phyloP scores from a whole-genome alignment of 2,888 invertebrate species.

The Bugulina stolonifera region DNA sequence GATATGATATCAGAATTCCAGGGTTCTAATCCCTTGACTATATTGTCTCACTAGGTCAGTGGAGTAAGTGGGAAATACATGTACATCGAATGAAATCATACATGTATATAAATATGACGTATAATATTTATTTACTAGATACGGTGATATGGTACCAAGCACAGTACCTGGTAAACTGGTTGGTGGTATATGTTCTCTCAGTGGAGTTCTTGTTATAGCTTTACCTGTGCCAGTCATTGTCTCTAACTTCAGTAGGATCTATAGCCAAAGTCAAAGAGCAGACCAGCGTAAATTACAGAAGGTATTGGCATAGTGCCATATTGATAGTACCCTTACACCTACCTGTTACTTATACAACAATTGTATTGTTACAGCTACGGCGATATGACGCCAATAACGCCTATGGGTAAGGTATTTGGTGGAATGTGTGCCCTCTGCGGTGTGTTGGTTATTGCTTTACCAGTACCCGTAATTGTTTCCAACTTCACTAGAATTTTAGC shows the following conservation, averaged over 20 bases:
- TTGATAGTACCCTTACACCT: no score
- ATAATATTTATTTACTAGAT: constrained; percentile 59
- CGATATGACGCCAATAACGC: constrained; percentile 98
- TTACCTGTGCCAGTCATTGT: constrained; percentile 99
- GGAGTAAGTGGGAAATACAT: no score
- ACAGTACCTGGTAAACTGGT: constrained; percentile 98
- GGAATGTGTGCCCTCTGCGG: constrained; percentile 98
- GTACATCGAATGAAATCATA: no score
- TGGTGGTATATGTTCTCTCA: constrained; percentile 95
- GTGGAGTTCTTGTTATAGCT: constrained; percentile 97
- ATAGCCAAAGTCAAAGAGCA: constrained; percentile 98
- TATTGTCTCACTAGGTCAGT: no score
- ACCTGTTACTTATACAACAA: no score
- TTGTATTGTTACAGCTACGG: constrained; percentile 74
- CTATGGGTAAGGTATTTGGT: constrained; percentile 97
- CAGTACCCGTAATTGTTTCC: constrained; percentile 98
- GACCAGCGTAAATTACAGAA: constrained; percentile 99
- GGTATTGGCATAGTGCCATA: no score
- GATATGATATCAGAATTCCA: no score
- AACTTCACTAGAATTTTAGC: constrained; percentile 99
- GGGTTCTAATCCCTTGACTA: no score
- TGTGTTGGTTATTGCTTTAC: constrained; percentile 96
- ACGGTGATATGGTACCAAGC: constrained; percentile 98
- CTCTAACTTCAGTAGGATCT: constrained; percentile 98
- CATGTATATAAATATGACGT: neutral